Evolutionary conservation across 2,113 vertebrate species (phyloP), one percentile per base, ranked within the genome.

Genomic region (Aegypius monachus): DNA sequence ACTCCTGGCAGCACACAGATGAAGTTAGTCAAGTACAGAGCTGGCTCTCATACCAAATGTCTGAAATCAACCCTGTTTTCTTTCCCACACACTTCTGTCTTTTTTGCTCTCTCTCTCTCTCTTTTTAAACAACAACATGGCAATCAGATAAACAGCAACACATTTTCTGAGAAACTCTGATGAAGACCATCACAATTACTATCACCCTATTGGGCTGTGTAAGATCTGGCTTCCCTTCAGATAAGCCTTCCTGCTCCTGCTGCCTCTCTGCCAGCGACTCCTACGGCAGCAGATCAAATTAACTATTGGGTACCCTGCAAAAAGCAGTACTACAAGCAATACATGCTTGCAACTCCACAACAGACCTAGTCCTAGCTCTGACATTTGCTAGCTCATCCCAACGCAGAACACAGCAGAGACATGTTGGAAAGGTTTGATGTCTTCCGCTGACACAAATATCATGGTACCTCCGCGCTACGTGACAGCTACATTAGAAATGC

Each of bases 41-140:
- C 90, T 91, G 73, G 29, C 53, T 93, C 40, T 93, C 86, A 88
- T 70, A 78, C 78, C 90, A 94, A 94, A 94, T 82, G 80, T 84
- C 87, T 95, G 81, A 85, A 92, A 88, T 72, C 31, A 61, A 70
- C 23, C 53, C 90, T 79, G 81, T 88, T 97, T 96, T 95, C 86
- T 95, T 91, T 95, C 86, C 45, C 91, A 85, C 91, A 92, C 61
- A 58, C 73, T 88, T 89, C 84, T 86, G 52, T n/a, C 53, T 74
- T 58, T 78, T 81, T 88, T 4, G 3, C 18, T 36, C 48, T 15
- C n/a, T 34, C 22, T 68, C 22, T n/a, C 26, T 73, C 29, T 36
- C 6, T 25, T 43, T 70, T 58, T 32, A 55, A 81, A 85, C 71
- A 87, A 61, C 70, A 92, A 87, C 91, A 94, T 75, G 94, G 19